A percentile compares a stretch with the other conserved stretches of the same genome.
These are phyloP conservation scores for Tuberolachnus salignus DNA, from an alignment of 2,888 invertebrate species.

Conservation along the genomic window DNA sequence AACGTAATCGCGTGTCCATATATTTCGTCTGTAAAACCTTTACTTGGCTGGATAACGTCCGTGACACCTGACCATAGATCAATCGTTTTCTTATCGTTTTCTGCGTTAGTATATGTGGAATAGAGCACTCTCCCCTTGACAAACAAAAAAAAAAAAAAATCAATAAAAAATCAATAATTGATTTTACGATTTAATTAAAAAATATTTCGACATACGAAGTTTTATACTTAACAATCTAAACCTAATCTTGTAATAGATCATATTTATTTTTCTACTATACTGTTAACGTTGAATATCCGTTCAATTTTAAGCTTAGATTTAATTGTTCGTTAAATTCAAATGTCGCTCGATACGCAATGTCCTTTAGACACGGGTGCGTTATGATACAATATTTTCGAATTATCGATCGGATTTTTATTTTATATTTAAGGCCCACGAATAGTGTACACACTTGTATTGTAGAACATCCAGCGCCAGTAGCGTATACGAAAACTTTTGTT, in stretches of 20 bases:
- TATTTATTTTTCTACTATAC: neutral
- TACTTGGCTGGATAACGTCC: slow-evolving; percentile 70
- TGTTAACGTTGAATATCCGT: no score
- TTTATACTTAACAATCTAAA: no score
- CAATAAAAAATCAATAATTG: no score
- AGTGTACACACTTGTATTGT: slow-evolving; percentile 68
- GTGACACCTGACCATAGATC: slow-evolving; percentile 71
- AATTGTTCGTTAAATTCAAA: no score
- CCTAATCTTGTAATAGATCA: neutral
- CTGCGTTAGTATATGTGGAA: slow-evolving; percentile 69
- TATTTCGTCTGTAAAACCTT: slow-evolving; percentile 68
- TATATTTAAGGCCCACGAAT: slow-evolving; percentile 5
- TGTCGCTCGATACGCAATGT: no score
- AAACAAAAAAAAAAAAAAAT: slow-evolving; percentile 60
- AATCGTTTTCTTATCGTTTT: slow-evolving; percentile 66
- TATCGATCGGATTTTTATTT: no score
- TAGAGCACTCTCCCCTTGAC: slow-evolving; percentile 68
- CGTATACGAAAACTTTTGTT: slow-evolving; percentile 74
- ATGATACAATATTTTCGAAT: no score
- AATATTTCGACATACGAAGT: no score
- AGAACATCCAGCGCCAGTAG: slow-evolving; percentile 73
- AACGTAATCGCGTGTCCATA: slow-evolving; percentile 71
- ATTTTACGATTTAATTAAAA: neutral
- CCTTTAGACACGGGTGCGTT: no score
- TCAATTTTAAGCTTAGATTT: no score